Evolutionary conservation across 2,797 vertebrate species (phyloP), one percentile per base, ranked within the genome.

Genomic region (Acestrorhynchus altus): DNA sequence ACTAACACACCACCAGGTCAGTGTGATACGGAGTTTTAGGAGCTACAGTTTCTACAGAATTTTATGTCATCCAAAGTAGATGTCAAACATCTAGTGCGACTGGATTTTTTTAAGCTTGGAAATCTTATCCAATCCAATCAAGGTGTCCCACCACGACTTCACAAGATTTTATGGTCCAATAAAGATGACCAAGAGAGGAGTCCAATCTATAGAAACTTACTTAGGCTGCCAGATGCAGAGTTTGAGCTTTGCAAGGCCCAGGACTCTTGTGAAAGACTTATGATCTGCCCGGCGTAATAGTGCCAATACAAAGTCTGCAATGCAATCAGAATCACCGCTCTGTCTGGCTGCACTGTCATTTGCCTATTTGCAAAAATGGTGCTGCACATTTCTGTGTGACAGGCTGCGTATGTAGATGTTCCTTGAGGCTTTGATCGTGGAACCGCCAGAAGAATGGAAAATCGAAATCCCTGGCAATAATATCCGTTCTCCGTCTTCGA

Each of bases 281-380:
- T 73, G 63, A 71, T 56, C 57, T 77, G 75, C 66, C 26, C 20
- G 52, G 42, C 47, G 52, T 49, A 73, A 66, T 51, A 15, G 39
- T 59, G 77, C 77, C 77, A 78, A 78, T 73, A 67, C 70, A 78
- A 78, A 78, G 77, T 78, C 77, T 78, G 56, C 70, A 28, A 49
- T 26, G 61, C 63, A 65, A 78, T 78, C 47, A 56, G 56, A 31
- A 35, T 31, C 60, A 49, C 49, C n/a, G 39, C 52, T 66, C 31
- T 7, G 70, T 78, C 77, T 72, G 68, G 59, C 59, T 64, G 26
- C 49, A 13, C 67, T 16, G 46, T 15, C 67, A 9, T 67, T 66
- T 59, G n/a, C 39, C 44, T 67, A 59, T 67, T 67, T 67, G 69
- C 42, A 51, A 78, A 73, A 52, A 73, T 57, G 44, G 57, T 42